Evolutionary conservation across 2,113 vertebrate genomes (phyloP).

Genomic region (Oenanthe melanoleuca): DNA sequence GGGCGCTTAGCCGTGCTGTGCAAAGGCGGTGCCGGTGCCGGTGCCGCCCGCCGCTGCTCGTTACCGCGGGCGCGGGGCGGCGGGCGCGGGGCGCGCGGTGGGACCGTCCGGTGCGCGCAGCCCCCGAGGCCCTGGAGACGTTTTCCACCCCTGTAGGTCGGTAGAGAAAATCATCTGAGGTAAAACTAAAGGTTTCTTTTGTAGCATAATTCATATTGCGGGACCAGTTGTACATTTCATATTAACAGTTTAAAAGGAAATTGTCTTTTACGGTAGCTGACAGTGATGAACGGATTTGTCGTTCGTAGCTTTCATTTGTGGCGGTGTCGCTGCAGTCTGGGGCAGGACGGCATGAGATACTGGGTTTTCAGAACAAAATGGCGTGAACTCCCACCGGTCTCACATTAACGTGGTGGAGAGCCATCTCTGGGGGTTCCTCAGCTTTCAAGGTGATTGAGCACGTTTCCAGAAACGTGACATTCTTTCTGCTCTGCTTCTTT

Average conservation of each 20-base stretch:
- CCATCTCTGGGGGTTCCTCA: background rate
- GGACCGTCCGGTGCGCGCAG: background rate
- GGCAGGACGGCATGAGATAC: background rate
- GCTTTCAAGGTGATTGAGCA: background rate
- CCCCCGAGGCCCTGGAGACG: background rate
- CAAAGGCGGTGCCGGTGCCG: background rate
- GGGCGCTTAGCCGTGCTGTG: background rate
- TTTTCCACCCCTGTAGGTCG: background rate
- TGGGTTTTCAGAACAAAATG: background rate
- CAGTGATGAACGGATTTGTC: background rate
- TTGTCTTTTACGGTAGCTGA: background rate
- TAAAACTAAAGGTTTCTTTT: background rate
- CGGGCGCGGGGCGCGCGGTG: background rate
- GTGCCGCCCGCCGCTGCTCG: too few relatives aligned
- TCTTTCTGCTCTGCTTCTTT: background rate
- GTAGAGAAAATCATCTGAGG: background rate
- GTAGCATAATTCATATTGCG: accelerated
- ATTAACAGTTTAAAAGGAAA: background rate
- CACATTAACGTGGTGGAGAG: background rate
- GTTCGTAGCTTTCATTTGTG: background rate
- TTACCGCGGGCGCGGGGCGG: too few relatives aligned
- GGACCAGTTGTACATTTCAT: background rate
- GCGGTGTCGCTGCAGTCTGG: background rate
- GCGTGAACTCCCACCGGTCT: background rate
- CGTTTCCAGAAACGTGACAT: background rate